phyloP scores from a whole-genome alignment of 2,113 vertebrate genomes.

The Glaucomys volans region DNA sequence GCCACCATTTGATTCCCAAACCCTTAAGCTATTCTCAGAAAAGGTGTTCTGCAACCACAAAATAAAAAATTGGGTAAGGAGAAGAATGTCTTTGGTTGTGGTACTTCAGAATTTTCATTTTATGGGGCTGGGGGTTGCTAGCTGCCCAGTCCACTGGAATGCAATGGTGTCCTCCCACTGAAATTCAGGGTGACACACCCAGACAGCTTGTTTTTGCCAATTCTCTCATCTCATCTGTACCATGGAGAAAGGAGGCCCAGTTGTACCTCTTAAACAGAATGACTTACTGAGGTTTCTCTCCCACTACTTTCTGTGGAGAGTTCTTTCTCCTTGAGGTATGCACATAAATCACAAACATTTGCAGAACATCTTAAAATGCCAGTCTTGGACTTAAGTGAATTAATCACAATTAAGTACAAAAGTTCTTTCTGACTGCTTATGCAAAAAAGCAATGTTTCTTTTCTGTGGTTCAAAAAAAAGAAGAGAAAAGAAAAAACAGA shows the following conservation, averaged over 20 bases:
- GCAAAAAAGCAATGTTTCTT: constrained; percentile 20
- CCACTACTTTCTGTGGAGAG: constrained; percentile 56
- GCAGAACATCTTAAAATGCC: constrained; percentile 42
- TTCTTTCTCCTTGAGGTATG: background rate
- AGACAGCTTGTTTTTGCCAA: constrained; percentile 57
- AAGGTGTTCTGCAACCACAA: background rate
- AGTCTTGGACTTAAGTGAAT: constrained; percentile 28
- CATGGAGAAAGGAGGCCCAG: background rate
- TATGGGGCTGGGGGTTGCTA: background rate
- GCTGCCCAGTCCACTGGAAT: background rate
- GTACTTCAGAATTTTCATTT: background rate
- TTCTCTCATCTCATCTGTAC: constrained; percentile 13
- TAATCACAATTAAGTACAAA: constrained; percentile 49
- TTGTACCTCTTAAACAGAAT: constrained; percentile 25
- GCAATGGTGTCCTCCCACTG: background rate
- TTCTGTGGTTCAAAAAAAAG: background rate
- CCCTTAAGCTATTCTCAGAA: background rate
- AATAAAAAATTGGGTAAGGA: background rate
- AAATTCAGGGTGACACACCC: constrained; percentile 48
- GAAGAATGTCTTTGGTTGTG: background rate
- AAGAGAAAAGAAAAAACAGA: background rate
- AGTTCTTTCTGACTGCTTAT: constrained; percentile 39
- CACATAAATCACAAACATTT: constrained; percentile 42
- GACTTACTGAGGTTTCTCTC: background rate
- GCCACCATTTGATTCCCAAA: background rate